Conservation (phyloP, 2,797 vertebrate species). For the Danionella dracula region DNA sequence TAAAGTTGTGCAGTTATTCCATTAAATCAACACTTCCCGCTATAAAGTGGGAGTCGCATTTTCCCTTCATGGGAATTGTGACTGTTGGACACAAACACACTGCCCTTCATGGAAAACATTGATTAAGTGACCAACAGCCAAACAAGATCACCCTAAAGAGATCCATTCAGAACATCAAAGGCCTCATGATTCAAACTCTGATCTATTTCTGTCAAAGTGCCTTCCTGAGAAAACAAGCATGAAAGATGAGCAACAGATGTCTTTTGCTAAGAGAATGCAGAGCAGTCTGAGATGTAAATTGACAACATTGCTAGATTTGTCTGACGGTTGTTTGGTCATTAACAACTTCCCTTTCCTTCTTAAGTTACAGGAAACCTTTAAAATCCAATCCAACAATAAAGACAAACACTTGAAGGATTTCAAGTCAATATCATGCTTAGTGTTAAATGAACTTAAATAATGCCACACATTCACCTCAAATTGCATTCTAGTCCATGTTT, state of each 20-base stretch:
- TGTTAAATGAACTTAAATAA: no score
- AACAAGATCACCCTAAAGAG: conserved; percentile 41
- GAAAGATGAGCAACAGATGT: conserved; percentile 45
- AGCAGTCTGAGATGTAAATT: conserved; percentile 1
- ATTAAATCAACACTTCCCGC: background rate
- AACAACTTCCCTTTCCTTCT: background rate
- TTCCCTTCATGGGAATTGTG: conserved; percentile 25
- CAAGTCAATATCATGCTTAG: no score
- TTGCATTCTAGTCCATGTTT: no score
- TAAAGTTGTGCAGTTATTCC: background rate
- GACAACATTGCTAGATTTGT: conserved; percentile 4
- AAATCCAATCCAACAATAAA: no score
- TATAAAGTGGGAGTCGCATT: conserved; percentile 27
- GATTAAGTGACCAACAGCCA: conserved; percentile 32
- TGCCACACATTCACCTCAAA: no score
- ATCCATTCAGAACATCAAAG: conserved; percentile 38
- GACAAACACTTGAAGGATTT: no score
- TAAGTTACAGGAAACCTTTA: background rate
- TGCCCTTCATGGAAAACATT: conserved; percentile 14
- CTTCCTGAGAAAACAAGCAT: conserved; percentile 32
- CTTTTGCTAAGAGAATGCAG: conserved; percentile 6
- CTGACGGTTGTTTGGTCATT: conserved; percentile 1
- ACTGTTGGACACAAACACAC: conserved; percentile 22
- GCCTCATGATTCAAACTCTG: conserved; percentile 23
- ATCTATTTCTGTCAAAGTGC: conserved; percentile 34